Percentiles rank a stretch among this genome's conserved stretches.
Conservation (phyloP, 2,113 vertebrate species). For the Saimiri boliviensis region DNA sequence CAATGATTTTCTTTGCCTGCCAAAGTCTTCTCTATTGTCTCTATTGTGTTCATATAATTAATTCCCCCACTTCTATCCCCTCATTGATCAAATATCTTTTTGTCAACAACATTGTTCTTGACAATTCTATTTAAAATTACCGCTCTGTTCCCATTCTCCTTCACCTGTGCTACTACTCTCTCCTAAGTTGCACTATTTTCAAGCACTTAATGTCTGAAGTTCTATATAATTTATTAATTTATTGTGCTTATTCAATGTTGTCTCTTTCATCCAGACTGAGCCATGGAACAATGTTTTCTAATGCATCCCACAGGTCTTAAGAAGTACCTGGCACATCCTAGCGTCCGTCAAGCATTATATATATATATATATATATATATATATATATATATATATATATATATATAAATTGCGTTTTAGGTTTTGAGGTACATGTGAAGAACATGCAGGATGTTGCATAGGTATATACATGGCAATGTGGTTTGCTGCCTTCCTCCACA, state of each 20-base stretch:
- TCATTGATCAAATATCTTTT: not conserved
- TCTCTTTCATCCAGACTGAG: not conserved
- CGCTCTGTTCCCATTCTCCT: not conserved
- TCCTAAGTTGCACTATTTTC: not conserved
- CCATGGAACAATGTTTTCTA: not conserved
- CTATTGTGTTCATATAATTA: not conserved
- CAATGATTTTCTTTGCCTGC: not conserved
- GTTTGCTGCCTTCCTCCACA: no score
- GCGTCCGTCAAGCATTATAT: not conserved
- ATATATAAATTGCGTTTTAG: no score
- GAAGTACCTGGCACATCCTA: not conserved
- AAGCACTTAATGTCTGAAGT: not conserved
- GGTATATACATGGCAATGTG: no score
- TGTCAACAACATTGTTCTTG: not conserved
- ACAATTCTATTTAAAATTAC: not conserved
- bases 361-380: no score
- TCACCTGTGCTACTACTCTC: not conserved
- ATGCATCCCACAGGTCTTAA: not conserved
- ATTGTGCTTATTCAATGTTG: not conserved
- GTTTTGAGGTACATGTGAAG: no score
- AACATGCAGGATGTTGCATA: no score
- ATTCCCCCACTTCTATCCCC: not conserved
- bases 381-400: no score
- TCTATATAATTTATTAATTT: not conserved
- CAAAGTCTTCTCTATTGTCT: not conserved